Evolutionary conservation across 2,888 invertebrate genomes (phyloP).

Genomic region (Amaurobius ferox): DNA sequence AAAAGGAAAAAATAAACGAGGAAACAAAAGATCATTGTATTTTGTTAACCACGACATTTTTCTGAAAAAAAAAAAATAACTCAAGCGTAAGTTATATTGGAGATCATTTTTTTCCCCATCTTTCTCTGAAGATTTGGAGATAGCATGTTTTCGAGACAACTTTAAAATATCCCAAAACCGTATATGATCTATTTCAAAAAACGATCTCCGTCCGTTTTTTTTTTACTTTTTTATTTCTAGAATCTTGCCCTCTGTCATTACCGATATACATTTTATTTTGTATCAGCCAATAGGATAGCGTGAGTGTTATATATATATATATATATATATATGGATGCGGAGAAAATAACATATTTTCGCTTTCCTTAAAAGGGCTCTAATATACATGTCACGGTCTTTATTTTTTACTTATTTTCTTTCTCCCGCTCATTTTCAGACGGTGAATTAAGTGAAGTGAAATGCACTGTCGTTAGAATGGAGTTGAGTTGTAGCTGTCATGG

Average conservation of each 20-base stretch:
- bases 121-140: too few relatives aligned
- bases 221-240: slow-evolving; percentile 1
- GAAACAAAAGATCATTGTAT: too few relatives aligned
- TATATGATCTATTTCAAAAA: background rate
- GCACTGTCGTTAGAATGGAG: slow-evolving; percentile 3
- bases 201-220: background rate
- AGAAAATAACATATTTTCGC: background rate
- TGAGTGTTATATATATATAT: background rate
- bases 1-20: too few relatives aligned
- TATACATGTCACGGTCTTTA: background rate
- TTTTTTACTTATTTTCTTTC: background rate
- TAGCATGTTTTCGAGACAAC: background rate
- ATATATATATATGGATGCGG: background rate
- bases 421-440: slow-evolving; percentile 9
- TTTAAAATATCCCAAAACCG: background rate
- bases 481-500: slow-evolving; percentile 6
- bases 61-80: slow-evolving; percentile 3
- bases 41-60: too few relatives aligned
- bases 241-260: slow-evolving; percentile 42
- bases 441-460: slow-evolving; percentile 27
- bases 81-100: background rate
- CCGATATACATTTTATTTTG: slow-evolving; percentile 27
- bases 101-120: slow-evolving; percentile 20
- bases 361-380: slow-evolving; percentile 11
- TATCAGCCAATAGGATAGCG: slow-evolving; percentile 24